Evolutionary conservation across 1,140 invertebrate species (phyloP).

Genomic region (Ceratina calcarata): DNA sequence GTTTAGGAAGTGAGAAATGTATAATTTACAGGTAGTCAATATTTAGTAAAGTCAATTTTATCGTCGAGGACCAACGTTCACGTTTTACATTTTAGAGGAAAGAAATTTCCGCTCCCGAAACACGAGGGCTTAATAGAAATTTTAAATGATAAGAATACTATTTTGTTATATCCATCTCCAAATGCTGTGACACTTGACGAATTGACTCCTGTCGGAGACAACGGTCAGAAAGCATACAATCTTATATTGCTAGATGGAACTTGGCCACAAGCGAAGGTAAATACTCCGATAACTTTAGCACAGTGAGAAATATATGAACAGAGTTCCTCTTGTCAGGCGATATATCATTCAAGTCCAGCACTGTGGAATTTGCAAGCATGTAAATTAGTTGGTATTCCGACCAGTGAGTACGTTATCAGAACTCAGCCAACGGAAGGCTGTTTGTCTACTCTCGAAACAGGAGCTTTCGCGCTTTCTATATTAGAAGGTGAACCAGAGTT

Average conservation of each 20-base stretch:
- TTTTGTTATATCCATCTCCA: slow-evolving; percentile 91
- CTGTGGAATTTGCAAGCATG: slow-evolving; percentile 86
- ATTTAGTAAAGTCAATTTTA: too few species aligned
- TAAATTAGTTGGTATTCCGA: slow-evolving; percentile 86
- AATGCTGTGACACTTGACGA: slow-evolving; percentile 84
- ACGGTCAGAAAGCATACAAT: slow-evolving; percentile 84
- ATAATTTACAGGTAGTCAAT: slow-evolving; percentile 77
- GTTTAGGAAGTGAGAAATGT: slow-evolving; percentile 87
- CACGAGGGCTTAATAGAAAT: slow-evolving; percentile 86
- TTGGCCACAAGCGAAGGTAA: slow-evolving; percentile 93
- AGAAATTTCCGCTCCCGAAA: slow-evolving; percentile 88
- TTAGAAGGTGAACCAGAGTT: slow-evolving; percentile 87
- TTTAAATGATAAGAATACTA: slow-evolving; percentile 85
- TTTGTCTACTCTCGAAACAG: slow-evolving; percentile 94
- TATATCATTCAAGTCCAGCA: slow-evolving; percentile 87
- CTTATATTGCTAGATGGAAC: slow-evolving; percentile 95
- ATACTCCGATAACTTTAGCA: neutral
- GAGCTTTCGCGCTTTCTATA: slow-evolving; percentile 89
- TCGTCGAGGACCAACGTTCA: too few species aligned
- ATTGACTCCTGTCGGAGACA: slow-evolving; percentile 70
- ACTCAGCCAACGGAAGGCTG: slow-evolving; percentile 96
- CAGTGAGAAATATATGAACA: neutral
- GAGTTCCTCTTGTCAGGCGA: slow-evolving; percentile 78
- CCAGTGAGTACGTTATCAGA: slow-evolving; percentile 94
- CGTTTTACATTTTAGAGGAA: slow-evolving; percentile 84